Evolutionary conservation across 2,888 invertebrate species (phyloP).

Genomic region (Cactoblastis cactorum): DNA sequence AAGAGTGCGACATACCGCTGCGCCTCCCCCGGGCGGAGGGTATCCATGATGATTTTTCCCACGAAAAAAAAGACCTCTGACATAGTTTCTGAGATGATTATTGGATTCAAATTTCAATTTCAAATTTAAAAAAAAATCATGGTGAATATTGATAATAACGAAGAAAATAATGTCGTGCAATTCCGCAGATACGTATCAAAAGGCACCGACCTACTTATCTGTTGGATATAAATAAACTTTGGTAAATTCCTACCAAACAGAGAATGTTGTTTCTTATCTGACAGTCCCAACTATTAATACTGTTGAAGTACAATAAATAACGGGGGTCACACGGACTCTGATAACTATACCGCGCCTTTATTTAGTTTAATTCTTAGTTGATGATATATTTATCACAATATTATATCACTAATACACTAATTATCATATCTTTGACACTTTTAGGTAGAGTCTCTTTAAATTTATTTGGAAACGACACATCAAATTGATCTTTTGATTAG

Average conservation of each 20-base stretch:
- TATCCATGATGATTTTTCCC: too few relatives aligned
- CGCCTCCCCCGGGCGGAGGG: too few relatives aligned
- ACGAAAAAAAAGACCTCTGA: too few relatives aligned
- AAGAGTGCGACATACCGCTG: too few relatives aligned
- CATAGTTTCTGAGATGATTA: too few relatives aligned
- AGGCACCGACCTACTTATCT: neutral
- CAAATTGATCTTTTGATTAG: too few relatives aligned
- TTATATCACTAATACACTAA: too few relatives aligned
- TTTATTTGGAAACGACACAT: too few relatives aligned
- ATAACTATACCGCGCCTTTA: slow-evolving; percentile 1
- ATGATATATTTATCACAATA: neutral
- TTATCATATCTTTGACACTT: too few relatives aligned
- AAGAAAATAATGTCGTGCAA: neutral
- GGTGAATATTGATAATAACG: neutral
- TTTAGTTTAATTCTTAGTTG: neutral
- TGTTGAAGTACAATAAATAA: slow-evolving; percentile 3
- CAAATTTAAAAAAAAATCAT: too few relatives aligned
- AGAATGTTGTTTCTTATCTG: slow-evolving; percentile 4
- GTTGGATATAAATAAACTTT: slow-evolving; percentile 6
- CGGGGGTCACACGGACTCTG: neutral
- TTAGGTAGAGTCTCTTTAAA: too few relatives aligned
- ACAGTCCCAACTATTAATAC: neutral
- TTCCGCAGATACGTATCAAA: neutral
- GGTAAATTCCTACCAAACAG: slow-evolving; percentile 7
- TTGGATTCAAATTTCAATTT: too few relatives aligned